Base-by-base conservation (phyloP, 2,797 vertebrate genomes). In the Steatocranus sp. region DNA sequence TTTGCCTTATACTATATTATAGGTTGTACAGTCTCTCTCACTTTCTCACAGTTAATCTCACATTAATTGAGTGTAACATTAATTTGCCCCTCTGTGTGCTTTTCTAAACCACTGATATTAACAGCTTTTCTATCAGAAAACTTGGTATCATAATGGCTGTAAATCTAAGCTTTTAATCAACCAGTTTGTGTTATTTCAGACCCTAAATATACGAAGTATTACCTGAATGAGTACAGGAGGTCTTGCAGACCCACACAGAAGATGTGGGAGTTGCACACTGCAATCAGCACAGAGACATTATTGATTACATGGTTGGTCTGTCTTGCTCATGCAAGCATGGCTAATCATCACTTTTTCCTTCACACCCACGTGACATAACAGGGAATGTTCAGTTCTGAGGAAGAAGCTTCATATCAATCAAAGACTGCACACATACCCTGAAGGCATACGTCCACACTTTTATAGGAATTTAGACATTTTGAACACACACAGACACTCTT, bases 281-380 rank as follows among this genome's bases (percentile, higher is more conserved):
- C 25, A 76, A 80, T 51, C 66, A 36, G 41, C 58, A 83, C 84
- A 83, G 82, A 83, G 80, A 34, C 23, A 36, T 80, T 87, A 91
- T 88, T 85, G 87, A 92, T 91, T 90, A 83, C 85, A 70, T 36
- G 68, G 90, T 88, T 88, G 91, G 68, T 81, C 79, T 68, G 86
- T 80, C 76, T 61, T 51, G 30, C 49, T 79, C 63, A 87, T 32
- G 23, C 43, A 49, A 85, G 76, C 36, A 10, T 77, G 48, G 49
- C 82, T 87, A 87, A 91, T 88, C 74, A 61, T 73, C 84, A 66
- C 80, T 20, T 49, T 81, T 78, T 48, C 43, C 9, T 49, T 80
- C 74, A n/a, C 85, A 58, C 50, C 54, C 61, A 32, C 87, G 75
- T 75, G 82, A 87, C 58, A 54, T 50, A 58, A 82, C 41, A 12